A percentile compares a stretch with the other conserved stretches of the same genome.
Evolutionary conservation across 64 coral and sea anemone genomes (phyloP).

Genomic region (Montipora foliosa): DNA sequence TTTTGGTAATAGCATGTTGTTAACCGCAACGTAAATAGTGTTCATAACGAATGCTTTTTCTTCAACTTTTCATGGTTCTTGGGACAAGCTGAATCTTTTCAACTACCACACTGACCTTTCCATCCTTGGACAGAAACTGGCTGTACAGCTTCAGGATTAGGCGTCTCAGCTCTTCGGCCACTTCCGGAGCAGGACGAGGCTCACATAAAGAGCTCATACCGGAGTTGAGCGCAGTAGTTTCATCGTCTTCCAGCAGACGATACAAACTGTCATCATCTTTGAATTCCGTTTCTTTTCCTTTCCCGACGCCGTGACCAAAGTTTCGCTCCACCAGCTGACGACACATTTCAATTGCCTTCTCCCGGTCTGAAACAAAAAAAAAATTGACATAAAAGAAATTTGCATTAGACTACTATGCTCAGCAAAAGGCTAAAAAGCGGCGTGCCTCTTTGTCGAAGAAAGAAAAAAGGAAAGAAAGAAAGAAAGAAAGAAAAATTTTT

Average conservation of each 20-base stretch:
- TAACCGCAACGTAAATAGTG: too few relatives aligned
- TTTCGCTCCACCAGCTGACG: slow-evolving; percentile 85
- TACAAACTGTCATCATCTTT: slow-evolving; percentile 88
- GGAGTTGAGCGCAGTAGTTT: slow-evolving; percentile 92
- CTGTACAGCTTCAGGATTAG: slow-evolving; percentile 84
- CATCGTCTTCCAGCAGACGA: slow-evolving; percentile 92
- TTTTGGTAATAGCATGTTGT: too few relatives aligned
- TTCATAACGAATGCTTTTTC: too few relatives aligned
- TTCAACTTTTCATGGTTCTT: neutral
- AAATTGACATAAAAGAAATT: neutral
- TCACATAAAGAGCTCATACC: slow-evolving; percentile 89
- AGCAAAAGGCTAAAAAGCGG: too few relatives aligned
- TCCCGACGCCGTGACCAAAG: slow-evolving; percentile 81
- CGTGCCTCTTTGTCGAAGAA: too few relatives aligned
- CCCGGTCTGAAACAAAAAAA: slow-evolving; percentile 57
- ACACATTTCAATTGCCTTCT: slow-evolving; percentile 91
- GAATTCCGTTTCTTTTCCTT: slow-evolving; percentile 59
- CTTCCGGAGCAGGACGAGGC: slow-evolving; percentile 88
- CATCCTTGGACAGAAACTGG: slow-evolving; percentile 86
- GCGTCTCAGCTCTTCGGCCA: slow-evolving; percentile 84
- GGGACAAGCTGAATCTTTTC: too few relatives aligned
- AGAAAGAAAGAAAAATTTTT: too few relatives aligned
- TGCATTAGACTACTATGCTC: neutral
- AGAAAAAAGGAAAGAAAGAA: too few relatives aligned
- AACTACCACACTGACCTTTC: slow-evolving; percentile 69